Base-by-base conservation (phyloP, 2,888 invertebrate genomes). In the Drosophila peninsularis region DNA sequence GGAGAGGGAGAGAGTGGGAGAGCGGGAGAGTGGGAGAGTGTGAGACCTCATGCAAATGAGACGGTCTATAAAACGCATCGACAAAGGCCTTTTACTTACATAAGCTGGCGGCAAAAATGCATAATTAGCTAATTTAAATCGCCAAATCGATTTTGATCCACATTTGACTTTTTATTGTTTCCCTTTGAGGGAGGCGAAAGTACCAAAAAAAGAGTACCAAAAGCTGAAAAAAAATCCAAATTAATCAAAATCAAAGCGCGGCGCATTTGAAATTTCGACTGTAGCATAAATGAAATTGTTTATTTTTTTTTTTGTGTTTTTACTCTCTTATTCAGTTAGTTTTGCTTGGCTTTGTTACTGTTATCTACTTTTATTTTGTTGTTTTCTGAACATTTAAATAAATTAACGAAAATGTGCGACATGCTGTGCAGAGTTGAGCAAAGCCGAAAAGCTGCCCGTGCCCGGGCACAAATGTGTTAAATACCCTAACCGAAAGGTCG, bases 201-300 rank as follows among this genome's bases (percentile, higher is more conserved):
- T 82, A 67, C 52, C 65, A 45, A 56, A 52, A 19, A 50, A 56
- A 24, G 6, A 24, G 84, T 87, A 67, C 50, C 65, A 66, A 53
- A 53, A n/a, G 39, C 50, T 65, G 54, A 49, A 55, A n/a, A 47
- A 57, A 65, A 74, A 82, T 79, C 50, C 60, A 65, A 74, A 82
- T 82, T 79, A 85, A 85, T 82, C 82, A 82, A 82, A 84, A 72
- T 78, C 84, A 69, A 69, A 34, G 24, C 19, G 73, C 84, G 84
- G 81, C 78, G 49, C 61, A 66, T 83, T 83, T 87, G 75, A 86
- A 63, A 67, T 65, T 64, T 71, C 19, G 36, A 27, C 24, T 55
- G 42, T 55, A 42, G 60, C 53, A 61, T 50, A 63, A 63, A 45
- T 61, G 41, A 75, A 75, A 67, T 62, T 30, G n/a, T 56, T 62